A percentile compares a stretch with the other conserved stretches of the same genome.
Evolutionary conservation across 2,797 vertebrate genomes (phyloP).

Genomic region (Malacoraja senta): DNA sequence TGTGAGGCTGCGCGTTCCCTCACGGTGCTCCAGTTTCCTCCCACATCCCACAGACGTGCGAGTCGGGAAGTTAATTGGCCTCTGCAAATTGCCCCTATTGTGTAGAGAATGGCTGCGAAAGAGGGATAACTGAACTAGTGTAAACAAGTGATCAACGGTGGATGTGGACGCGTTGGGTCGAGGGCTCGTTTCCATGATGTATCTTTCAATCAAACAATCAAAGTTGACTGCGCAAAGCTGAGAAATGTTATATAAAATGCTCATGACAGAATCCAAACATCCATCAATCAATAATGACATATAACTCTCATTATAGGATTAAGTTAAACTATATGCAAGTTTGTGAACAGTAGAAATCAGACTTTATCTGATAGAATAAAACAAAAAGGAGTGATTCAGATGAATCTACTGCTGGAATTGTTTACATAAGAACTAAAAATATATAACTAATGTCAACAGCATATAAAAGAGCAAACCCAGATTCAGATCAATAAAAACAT

Average conservation of each 20-base stretch:
- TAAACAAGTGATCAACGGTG: too few species aligned
- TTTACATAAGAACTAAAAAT: slow-evolving; percentile 14
- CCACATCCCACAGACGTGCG: too few species aligned
- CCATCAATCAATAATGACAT: neutral
- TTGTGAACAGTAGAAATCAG: neutral
- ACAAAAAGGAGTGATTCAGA: neutral
- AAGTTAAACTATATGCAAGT: neutral
- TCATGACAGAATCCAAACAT: neutral
- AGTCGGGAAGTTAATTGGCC: too few species aligned
- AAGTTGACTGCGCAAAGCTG: neutral
- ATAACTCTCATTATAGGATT: neutral
- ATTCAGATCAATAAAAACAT: neutral
- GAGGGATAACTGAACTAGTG: too few species aligned
- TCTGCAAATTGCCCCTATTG: too few species aligned
- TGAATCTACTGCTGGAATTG: neutral
- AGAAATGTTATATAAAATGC: neutral
- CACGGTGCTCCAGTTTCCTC: too few species aligned
- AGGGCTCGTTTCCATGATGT: too few species aligned
- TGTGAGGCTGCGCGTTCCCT: too few species aligned
- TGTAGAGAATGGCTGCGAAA: too few species aligned
- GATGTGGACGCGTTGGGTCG: too few species aligned
- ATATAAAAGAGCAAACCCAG: neutral
- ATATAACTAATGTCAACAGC: neutral
- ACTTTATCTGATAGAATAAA: neutral
- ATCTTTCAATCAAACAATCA: too few species aligned